Base-by-base conservation (phyloP, 1,140 invertebrate genomes). In the Metopolophium dirhodum region DNA sequence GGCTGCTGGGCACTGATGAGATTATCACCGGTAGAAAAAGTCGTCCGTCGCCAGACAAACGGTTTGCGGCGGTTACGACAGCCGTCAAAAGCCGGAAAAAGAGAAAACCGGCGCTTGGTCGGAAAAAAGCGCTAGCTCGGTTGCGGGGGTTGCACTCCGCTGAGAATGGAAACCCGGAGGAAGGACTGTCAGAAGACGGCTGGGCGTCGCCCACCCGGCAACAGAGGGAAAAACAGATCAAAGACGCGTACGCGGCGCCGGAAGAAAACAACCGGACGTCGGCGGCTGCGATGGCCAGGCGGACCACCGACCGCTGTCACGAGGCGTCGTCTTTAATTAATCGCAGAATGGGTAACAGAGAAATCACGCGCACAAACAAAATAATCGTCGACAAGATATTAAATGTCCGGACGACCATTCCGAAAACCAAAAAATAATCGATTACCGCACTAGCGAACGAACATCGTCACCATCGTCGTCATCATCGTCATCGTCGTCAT, bases 351-450 rank as follows among this genome's bases (percentile, higher is more conserved):
- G 45, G 18, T 2, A 18, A 11, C 41, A 47, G 26, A 61, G 90
- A 91, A 68, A 91, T 91, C 90, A 8, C 41, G 26, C 51, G 90
- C 26, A 8, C 14, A 8, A 91, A 91, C 41, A 68, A 41, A 61
- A 91, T 91, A 91, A 91, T 91, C 37, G 54, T 14, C 41, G 20
- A 30, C n/a, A 91, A 91, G 37, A 77, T 91, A 91, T 41, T 91
- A 7, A 91, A 91, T 61, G 57, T 61, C 37, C 51, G 41, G 26
- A 68, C 57, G 57, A 91, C 90, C 90, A 91, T 91, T 18, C 57
- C 90, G 3, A 83, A 83, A 83, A 9, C 77, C 61, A 77, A 77
- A n/a, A 77, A n/a, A 77, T 77, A 77, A 77, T 77, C 61, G 61
- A 77, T 77, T 77, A 77, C 30, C 30, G 61, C 61, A 68, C 61